These are phyloP conservation scores for Solen grandis DNA, from an alignment of 1,140 invertebrate genomes.

Conservation along the genomic window DNA sequence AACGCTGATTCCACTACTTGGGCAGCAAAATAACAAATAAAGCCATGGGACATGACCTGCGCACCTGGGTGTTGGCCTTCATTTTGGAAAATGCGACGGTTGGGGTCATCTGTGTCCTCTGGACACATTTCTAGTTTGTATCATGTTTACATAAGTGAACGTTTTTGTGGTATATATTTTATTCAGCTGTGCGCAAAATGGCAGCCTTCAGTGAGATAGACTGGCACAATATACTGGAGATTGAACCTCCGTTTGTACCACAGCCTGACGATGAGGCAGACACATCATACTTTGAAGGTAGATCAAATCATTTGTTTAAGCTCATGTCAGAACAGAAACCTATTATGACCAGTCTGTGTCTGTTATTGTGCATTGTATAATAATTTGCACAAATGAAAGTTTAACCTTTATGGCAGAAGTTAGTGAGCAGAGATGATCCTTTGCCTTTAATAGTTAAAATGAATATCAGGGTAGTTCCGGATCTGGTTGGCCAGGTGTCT, in stretches of 20 bases:
- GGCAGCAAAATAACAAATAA: too few species aligned
- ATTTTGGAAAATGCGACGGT: too few species aligned
- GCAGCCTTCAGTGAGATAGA: constrained; percentile 88
- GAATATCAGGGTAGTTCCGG: too few species aligned
- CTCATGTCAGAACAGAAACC: background rate
- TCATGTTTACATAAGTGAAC: background rate
- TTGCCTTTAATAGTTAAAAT: too few species aligned
- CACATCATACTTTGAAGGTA: constrained; percentile 95
- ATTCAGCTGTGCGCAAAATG: constrained; percentile 83
- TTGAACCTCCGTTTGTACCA: constrained; percentile 92
- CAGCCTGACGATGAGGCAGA: constrained; percentile 93
- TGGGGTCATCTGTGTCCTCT: too few species aligned
- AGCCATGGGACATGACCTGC: too few species aligned
- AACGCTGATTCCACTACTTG: background rate
- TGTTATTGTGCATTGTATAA: background rate
- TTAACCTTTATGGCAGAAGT: background rate
- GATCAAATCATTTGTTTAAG: constrained; percentile 1
- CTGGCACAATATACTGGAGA: constrained; percentile 90
- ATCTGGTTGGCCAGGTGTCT: too few species aligned
- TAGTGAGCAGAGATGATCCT: background rate
- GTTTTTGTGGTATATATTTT: constrained; percentile 40
- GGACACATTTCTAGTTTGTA: too few species aligned
- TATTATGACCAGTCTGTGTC: background rate
- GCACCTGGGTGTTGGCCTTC: too few species aligned
- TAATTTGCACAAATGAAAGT: background rate